Percentiles rank a stretch among this genome's conserved stretches.
These are phyloP conservation scores for Chaenocephalus aceratus DNA, from an alignment of 2,113 vertebrate species.

Conservation along the genomic window DNA sequence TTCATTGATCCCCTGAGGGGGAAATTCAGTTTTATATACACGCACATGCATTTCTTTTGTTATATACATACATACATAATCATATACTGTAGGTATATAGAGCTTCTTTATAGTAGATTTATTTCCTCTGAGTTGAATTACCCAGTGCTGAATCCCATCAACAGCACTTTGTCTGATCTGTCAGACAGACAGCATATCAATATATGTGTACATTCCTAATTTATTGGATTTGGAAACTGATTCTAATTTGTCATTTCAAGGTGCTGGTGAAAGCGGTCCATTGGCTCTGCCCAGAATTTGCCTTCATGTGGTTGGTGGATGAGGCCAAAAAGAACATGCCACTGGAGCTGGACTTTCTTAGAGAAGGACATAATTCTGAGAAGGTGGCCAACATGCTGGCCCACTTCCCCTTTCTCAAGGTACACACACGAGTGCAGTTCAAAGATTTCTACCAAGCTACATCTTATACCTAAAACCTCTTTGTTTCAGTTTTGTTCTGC, in stretches of 20 bases:
- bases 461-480: background rate
- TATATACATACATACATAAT: too few species aligned
- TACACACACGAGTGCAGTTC: conserved; percentile 21
- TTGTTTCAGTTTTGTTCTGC: background rate
- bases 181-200: too few species aligned
- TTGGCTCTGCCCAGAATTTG: conserved; percentile 95
- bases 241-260: conserved; percentile 72
- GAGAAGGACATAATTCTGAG: conserved; percentile 96
- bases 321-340: conserved; percentile 98
- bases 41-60: too few species aligned
- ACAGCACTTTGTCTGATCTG: background rate
- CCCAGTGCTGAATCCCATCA: background rate
- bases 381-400: conserved; percentile 90
- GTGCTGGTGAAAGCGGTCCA: conserved; percentile 89
- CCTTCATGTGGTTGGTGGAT: conserved; percentile 97
- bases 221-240: background rate
- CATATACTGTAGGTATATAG: too few species aligned
- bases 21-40: too few species aligned
- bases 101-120: background rate
- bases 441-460: background rate
- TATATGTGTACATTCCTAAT: background rate
- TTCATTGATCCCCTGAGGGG: too few species aligned
- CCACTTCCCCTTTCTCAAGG: conserved; percentile 87
- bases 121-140: background rate
- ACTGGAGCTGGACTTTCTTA: conserved; percentile 95